Evolutionary conservation across 2,888 invertebrate species (phyloP), one percentile per base, ranked within the genome.

Genomic region (Eilema griseolum): DNA sequence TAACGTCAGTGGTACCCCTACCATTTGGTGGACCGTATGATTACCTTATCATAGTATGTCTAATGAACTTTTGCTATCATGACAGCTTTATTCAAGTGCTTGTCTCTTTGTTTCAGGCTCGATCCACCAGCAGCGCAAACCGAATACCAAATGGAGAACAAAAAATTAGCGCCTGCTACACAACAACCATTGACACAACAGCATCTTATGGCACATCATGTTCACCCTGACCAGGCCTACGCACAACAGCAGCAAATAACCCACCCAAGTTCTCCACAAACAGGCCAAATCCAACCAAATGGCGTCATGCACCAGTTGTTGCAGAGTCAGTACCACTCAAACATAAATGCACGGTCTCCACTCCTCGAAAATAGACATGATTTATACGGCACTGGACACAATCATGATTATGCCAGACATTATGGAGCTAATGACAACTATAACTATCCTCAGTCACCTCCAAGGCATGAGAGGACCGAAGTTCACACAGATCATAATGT

Each of bases 71-170:
- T 37, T 37, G n/a, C n/a, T n/a, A n/a, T n/a, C n/a, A n/a, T n/a
- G 33, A 41, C 10, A 41, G 41, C 41, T 10, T 41, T 46, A 46
- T 4, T 52, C 20, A 52, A 52, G 20, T 52, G 52, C 2, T 52
- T 8, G 52, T 52, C 3, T 77, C 72, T 69, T 93, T 92, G 89
- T 95, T 95, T 65, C 93, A 97, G 97, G 97, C 96, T 97, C 94
- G 97, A 97, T 89, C 97, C 97, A 87, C 97, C 97, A 82, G 96
- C 96, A 88, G 95, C 96, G 79, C 96, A 96, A 88, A 93, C 92
- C 74, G 90, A 93, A 91, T 91, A 95, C 93, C 89, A 95, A 89
- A 97, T 97, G 97, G 97, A 97, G 91, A 96, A 96, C 89, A 97
- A 97, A 90, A 96, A 96, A 85, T 82, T 90, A 73, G 87, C 89